Conservation (phyloP, 2,888 invertebrate genomes). For the Ellobium chinense region DNA sequence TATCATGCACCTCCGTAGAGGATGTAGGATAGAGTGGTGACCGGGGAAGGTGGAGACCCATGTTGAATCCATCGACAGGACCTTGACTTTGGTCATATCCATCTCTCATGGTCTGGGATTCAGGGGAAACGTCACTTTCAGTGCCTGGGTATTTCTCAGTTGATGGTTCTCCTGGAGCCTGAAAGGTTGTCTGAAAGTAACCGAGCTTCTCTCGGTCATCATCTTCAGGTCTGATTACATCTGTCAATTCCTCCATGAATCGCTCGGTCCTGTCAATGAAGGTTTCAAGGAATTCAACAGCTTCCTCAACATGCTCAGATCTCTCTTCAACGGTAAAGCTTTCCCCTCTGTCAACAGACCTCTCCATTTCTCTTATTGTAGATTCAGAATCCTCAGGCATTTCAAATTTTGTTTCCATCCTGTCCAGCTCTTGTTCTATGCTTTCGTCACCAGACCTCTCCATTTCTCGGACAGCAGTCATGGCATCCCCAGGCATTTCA, state of each 20-base stretch:
- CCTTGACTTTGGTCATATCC: conserved; percentile 26
- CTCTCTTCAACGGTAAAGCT: not conserved
- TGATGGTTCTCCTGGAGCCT: not conserved
- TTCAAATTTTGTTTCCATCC: conserved; percentile 18
- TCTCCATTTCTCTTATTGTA: not conserved
- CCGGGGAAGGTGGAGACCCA: conserved; percentile 45
- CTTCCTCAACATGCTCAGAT: not conserved
- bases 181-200: not conserved
- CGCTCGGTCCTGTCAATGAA: conserved; percentile 54
- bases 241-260: conserved; percentile 49
- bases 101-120: conserved; percentile 9
- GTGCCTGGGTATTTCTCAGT: not conserved
- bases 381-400: not conserved
- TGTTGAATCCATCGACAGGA: conserved; percentile 39
- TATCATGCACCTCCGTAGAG: conserved; percentile 59
- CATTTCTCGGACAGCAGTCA: not conserved
- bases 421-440: not conserved
- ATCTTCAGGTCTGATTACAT: conserved; percentile 24
- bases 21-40: conserved; percentile 53
- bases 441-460: not conserved
- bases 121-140: conserved; percentile 11
- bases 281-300: conserved; percentile 7
- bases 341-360: conserved; percentile 1
- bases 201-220: not conserved
- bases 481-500: too few species aligned